Evolutionary conservation across 2,113 vertebrate species (phyloP).

Genomic region (Xyrauchen texanus): DNA sequence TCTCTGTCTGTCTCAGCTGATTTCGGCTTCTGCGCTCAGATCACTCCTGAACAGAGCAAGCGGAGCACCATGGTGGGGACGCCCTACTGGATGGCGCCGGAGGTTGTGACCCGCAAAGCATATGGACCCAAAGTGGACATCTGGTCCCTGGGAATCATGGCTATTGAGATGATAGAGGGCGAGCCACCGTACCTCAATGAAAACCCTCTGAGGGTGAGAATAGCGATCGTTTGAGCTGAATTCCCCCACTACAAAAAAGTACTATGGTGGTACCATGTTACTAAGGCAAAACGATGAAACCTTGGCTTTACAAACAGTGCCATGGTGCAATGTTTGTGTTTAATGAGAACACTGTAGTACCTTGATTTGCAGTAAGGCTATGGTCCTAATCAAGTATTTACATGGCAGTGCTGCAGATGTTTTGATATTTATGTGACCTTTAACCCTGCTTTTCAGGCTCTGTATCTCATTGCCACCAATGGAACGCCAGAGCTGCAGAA

Average conservation of each 20-base stretch:
- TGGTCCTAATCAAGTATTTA: too few relatives aligned
- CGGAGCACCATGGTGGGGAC: slow-evolving; percentile 98
- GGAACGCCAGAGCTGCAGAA: slow-evolving; percentile 97
- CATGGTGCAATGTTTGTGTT: too few relatives aligned
- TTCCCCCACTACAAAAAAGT: too few relatives aligned
- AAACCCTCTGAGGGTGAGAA: slow-evolving; percentile 88
- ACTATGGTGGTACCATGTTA: background rate
- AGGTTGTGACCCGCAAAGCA: slow-evolving; percentile 93
- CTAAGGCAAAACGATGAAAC: too few relatives aligned
- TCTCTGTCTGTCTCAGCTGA: slow-evolving; percentile 77
- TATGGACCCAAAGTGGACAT: slow-evolving; percentile 98
- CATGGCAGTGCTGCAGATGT: too few relatives aligned
- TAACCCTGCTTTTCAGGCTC: slow-evolving; percentile 73
- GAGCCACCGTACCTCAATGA: slow-evolving; percentile 97
- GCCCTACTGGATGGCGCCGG: slow-evolving; percentile 97
- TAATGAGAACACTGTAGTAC: background rate
- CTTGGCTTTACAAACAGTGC: too few relatives aligned
- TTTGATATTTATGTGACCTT: background rate
- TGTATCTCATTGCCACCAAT: slow-evolving; percentile 98
- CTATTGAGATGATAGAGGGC: slow-evolving; percentile 97
- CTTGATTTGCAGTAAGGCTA: too few relatives aligned
- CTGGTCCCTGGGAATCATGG: slow-evolving; percentile 98
- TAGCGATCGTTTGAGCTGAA: too few relatives aligned
- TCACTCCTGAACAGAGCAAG: slow-evolving; percentile 97
- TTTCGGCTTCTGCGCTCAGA: slow-evolving; percentile 97